Evolutionary conservation across 2,888 invertebrate species (phyloP).

Genomic region (Eristalis pertinax): DNA sequence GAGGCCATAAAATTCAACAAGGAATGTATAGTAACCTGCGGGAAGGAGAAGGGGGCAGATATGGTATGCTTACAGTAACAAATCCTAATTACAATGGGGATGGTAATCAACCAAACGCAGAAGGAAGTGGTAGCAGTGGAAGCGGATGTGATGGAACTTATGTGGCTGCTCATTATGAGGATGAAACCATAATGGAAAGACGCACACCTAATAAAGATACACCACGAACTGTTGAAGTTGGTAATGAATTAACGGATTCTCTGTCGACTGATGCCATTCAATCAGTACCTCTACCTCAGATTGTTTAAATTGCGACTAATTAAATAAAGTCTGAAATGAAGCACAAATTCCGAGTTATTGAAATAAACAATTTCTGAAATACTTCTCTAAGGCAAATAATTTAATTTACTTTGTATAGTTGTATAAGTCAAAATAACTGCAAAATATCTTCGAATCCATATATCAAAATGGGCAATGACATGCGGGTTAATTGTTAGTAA

Average conservation of each 20-base stretch:
- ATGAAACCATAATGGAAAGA: conserved; percentile 74
- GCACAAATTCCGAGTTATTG: background rate
- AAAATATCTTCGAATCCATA: background rate
- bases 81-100: conserved; percentile 75
- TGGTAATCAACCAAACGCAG: conserved; percentile 27
- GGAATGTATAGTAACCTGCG: conserved; percentile 74
- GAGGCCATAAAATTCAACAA: conserved; percentile 73
- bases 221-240: conserved; percentile 51
- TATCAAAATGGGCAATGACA: conserved; percentile 2
- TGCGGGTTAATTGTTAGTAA: conserved; percentile 30
- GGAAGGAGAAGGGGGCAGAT: conserved; percentile 75
- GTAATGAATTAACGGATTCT: conserved; percentile 73
- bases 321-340: background rate
- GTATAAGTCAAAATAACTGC: background rate
- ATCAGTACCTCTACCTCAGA: conserved; percentile 72
- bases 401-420: too few species aligned
- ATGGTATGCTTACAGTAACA: conserved; percentile 75
- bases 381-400: too few species aligned
- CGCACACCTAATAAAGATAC: conserved; percentile 55
- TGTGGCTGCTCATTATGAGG: conserved; percentile 73
- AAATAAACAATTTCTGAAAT: background rate
- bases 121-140: conserved; percentile 4
- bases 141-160: conserved; percentile 57
- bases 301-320: conserved; percentile 59
- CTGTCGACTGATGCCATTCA: conserved; percentile 72